Evolutionary conservation across 2,888 invertebrate species (phyloP), one percentile per base, ranked within the genome.

Genomic region (Byasa hedistus): DNA sequence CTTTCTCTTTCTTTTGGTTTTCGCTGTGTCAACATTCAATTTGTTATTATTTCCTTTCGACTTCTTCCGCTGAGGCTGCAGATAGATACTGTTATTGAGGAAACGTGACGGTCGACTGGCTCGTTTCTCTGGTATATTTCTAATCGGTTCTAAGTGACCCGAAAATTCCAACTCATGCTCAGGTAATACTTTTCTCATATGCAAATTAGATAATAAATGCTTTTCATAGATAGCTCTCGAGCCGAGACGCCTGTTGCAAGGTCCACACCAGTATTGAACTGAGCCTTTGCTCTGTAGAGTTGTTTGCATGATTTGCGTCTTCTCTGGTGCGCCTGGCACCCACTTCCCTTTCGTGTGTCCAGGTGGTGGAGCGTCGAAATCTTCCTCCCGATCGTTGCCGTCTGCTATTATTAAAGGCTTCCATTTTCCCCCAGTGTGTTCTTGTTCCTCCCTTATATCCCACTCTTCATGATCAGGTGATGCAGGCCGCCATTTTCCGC

Each of bases 321-420:
- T 92, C 52, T 91, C 91, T 63, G 86, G 83, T 52, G 82, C 92
- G 73, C 95, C 95, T 0, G 96, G 96, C 61, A 96, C 93, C 96
- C 96, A 97, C 89, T 97, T 97, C 0, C 96, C 96, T 80, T 94
- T 94, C 0, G 96, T 96, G 74, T 96, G 94, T 52, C 93, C 93
- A 3, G 94, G 94, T 0, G 95, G 95, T 2, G 95, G 95, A 71
- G 93, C 92, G 63, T 89, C 91, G 73, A 90, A 91, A 75, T 92
- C 89, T 64, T 92, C 91, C 22, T 91, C 90, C 32, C 93, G 85
- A 23, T 92, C 89, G 15, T 86, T 83, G 4, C 76, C 72, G 27
- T 84, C 86, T 15, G 77, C 72, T 70, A 85, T 79, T 71, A 84
- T 79, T 24, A 90, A 76, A 0, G 94, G 93, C 76, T 93, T 93